Evolutionary conservation across 1,140 invertebrate genomes (phyloP).

Genomic region (Trachymyrmex cornetzi): DNA sequence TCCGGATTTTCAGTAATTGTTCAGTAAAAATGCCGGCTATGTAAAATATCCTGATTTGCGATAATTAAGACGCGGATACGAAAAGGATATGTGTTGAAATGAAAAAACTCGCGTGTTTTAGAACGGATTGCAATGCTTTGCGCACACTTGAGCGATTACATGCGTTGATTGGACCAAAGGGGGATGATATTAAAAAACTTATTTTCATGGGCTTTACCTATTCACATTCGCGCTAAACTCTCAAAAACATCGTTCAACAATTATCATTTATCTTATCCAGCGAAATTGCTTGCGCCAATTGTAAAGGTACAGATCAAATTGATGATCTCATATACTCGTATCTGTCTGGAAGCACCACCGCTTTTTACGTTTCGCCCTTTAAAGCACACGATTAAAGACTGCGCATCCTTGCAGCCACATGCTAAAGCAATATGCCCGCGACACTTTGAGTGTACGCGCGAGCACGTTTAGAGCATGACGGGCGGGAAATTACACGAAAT

Average conservation of each 20-base stretch:
- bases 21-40: too few relatives aligned
- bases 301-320: neutral
- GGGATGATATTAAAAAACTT: slow-evolving; percentile 20
- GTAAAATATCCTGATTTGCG: neutral
- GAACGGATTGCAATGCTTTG: neutral
- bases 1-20: slow-evolving; percentile 8
- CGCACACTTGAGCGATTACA: neutral
- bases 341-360: neutral
- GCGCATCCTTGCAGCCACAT: neutral
- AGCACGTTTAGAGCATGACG: slow-evolving; percentile 66
- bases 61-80: neutral
- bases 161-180: neutral
- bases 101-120: neutral
- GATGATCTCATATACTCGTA: too few relatives aligned
- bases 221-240: neutral
- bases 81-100: neutral
- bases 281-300: neutral
- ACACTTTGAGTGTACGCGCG: slow-evolving; percentile 46
- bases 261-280: neutral
- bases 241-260: neutral
- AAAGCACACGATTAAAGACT: slow-evolving; percentile 59
- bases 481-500: slow-evolving; percentile 78
- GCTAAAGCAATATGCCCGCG: slow-evolving; percentile 47
- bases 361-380: slow-evolving; percentile 18
- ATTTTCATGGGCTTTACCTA: too few relatives aligned